phyloP scores from a whole-genome alignment of 2,888 invertebrate species.

The Tipula lateralis region DNA sequence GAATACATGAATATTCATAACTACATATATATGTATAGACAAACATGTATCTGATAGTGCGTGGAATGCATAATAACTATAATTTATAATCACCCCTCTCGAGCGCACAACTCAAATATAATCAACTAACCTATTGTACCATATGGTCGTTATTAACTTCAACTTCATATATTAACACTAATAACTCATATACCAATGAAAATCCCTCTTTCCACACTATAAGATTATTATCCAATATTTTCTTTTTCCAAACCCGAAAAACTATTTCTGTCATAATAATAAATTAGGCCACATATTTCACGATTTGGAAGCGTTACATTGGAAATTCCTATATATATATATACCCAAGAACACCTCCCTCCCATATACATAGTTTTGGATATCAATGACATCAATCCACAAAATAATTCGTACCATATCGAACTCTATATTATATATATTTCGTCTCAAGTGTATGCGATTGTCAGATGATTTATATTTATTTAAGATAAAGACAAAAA shows the following conservation, averaged over 20 bases:
- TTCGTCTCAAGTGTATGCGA: neutral
- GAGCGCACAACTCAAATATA: neutral
- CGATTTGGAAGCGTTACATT: neutral
- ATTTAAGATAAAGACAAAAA: neutral
- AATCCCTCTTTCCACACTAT: neutral
- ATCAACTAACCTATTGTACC: constrained; percentile 5
- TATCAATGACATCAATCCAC: neutral
- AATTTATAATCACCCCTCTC: neutral
- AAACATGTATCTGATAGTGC: neutral
- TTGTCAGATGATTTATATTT: constrained; percentile 24
- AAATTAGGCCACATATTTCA: neutral
- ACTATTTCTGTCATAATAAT: neutral
- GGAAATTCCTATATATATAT: neutral
- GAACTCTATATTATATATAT: neutral
- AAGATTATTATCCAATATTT: neutral
- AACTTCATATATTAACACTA: neutral
- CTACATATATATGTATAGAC: neutral
- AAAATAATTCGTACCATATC: neutral
- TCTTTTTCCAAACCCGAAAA: neutral
- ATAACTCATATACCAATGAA: neutral
- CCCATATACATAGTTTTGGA: neutral
- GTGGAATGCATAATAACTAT: neutral
- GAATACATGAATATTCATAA: neutral
- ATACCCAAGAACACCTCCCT: no score
- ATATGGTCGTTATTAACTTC: constrained; percentile 4